Evolutionary conservation across 2,888 invertebrate species (phyloP).

Genomic region (Aleiodes testaceus): DNA sequence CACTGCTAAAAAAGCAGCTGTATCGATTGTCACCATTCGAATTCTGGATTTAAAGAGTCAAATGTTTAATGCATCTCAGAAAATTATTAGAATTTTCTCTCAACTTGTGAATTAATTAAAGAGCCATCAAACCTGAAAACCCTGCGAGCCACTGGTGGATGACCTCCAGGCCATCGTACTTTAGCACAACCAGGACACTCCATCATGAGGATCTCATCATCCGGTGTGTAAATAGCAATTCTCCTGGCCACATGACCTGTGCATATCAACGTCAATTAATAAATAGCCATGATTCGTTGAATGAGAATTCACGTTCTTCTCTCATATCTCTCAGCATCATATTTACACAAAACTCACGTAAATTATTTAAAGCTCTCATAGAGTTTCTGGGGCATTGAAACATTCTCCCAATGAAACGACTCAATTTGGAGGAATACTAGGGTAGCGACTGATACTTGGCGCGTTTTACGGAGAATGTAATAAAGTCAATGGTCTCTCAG

Average conservation of each 20-base stretch:
- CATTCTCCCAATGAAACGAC: slow-evolving; percentile 1
- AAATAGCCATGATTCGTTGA: too few relatives aligned
- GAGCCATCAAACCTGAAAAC: slow-evolving; percentile 74
- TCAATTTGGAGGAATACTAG: slow-evolving; percentile 13
- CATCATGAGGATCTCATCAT: slow-evolving; percentile 78
- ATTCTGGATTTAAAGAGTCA: slow-evolving; percentile 72
- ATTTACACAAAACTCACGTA: too few relatives aligned
- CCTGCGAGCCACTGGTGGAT: slow-evolving; percentile 88
- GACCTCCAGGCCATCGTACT: slow-evolving; percentile 84
- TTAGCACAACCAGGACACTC: slow-evolving; percentile 81
- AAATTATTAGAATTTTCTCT: background rate
- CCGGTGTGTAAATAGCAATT: slow-evolving; percentile 81
- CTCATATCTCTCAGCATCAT: too few relatives aligned
- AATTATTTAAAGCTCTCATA: background rate
- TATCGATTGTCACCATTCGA: slow-evolving; percentile 84
- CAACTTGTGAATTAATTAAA: background rate
- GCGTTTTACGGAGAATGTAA: slow-evolving; percentile 15
- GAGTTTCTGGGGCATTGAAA: background rate
- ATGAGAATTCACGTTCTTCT: too few relatives aligned
- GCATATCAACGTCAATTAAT: slow-evolving; percentile 54
- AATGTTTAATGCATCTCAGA: too few relatives aligned
- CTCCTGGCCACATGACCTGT: slow-evolving; percentile 81
- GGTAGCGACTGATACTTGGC: slow-evolving; percentile 18
- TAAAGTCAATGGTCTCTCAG: slow-evolving; percentile 9
- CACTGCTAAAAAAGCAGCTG: slow-evolving; percentile 83